Percentiles rank a stretch among this genome's conserved stretches.
Evolutionary conservation across 2,113 vertebrate species (phyloP).

Genomic region (Tachysurus vachellii): DNA sequence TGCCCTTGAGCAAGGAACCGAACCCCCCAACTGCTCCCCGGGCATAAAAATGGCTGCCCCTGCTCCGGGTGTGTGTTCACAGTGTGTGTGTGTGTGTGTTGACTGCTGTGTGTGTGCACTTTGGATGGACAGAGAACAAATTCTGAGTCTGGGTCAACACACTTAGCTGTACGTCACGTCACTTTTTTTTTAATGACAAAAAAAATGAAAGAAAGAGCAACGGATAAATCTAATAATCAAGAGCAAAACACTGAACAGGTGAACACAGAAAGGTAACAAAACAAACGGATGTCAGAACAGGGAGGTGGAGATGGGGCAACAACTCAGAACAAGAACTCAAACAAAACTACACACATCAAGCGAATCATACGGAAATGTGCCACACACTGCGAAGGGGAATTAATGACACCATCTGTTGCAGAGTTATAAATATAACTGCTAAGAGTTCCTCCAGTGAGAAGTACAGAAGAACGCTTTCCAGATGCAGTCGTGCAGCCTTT

Average conservation of each 20-base stretch:
- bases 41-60: too few relatives aligned
- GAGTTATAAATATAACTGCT: neutral
- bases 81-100: too few relatives aligned
- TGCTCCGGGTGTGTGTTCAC: too few relatives aligned
- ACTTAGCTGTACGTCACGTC: too few relatives aligned
- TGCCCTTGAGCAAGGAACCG: too few relatives aligned
- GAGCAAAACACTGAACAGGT: neutral
- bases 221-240: neutral
- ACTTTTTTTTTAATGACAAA: too few relatives aligned
- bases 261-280: neutral
- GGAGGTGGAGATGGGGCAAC: neutral
- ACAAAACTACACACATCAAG: neutral
- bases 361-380: neutral
- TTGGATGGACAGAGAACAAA: too few relatives aligned
- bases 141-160: too few relatives aligned
- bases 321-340: neutral
- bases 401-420: neutral
- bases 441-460: neutral
- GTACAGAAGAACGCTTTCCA: conserved; percentile 11
- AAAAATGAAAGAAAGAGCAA: neutral
- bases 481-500: neutral
- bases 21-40: too few relatives aligned
- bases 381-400: neutral
- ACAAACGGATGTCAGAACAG: neutral
- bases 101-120: too few relatives aligned